Evolutionary conservation across 2,797 vertebrate genomes (phyloP), one percentile per base, ranked within the genome.

Genomic region (Acrossocheilus fasciatus): DNA sequence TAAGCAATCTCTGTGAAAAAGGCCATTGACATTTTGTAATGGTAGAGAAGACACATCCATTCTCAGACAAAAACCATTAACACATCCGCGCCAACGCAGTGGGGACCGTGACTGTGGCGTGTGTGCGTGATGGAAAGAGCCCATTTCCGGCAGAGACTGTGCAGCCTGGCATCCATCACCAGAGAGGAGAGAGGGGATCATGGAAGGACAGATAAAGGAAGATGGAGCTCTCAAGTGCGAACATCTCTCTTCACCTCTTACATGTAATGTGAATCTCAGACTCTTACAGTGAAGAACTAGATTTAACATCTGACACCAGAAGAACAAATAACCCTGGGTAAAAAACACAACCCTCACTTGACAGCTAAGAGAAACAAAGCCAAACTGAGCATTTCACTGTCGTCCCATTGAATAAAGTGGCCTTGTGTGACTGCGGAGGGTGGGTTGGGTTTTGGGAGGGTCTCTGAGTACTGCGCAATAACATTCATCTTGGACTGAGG

Each of bases 21-120:
- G 39, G 69, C 82, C 87, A 84, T 81, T 84, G 76, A 86, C 87
- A 88, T 82, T 82, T 87, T 72, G 43, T 82, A 81, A 88, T 82
- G 72, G 73, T 62, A 82, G 73, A 82, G 81, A 70, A 66, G 80
- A 89, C 79, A 66, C 64, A 88, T 82, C 52, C 62, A 86, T 81
- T 72, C 83, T 70, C 88, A 80, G 73, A 75, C 59, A 34, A 47
- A 81, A 85, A 78, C 12, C 83, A 87, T 82, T 82, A 81, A 87
- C 83, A 59, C 79, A 52, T 88, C 45, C 18, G 18, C 15, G 2
- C 9, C 1, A 70, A 75, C 4, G 17, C 79, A 50, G 45, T 75
- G 7, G 78, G 70, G 11, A 74, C 69, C 15, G 15, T 83, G 36
- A 73, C 68, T 74, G 68, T 26, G 62, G 66, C 7, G 10, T 39